Base-by-base conservation (phyloP, 2,888 invertebrate genomes). In the Platycheirus rosarum region DNA sequence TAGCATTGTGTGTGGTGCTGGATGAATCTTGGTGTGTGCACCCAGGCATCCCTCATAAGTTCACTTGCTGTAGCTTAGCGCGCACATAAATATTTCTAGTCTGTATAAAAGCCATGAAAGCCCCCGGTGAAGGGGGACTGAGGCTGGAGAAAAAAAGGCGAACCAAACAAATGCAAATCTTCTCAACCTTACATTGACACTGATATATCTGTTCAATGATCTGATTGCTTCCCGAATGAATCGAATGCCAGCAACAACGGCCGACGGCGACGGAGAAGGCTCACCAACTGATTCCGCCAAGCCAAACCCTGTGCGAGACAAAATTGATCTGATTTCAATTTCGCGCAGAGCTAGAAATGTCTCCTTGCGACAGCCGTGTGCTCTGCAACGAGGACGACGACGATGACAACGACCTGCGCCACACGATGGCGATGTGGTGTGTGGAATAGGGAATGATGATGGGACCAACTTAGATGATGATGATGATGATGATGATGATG, bases 41-140 rank as follows among this genome's bases (percentile, higher is more conserved):
- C 86, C 85, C 78, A 55, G 60, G 53, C 77, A 82, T 82, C 80
- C 80, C 53, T 82, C 80, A 82, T 82, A 82, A 82, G 80, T 77
- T 82, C 80, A 77, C 77, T 82, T 77, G 80, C 76, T 71, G 4
- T 51, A 46, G 42, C 60, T 60, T 60, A 35, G 48, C 29, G 48
- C 48, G 57, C 42, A 55, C 32, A 57, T 55, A 51, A 55, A 55
- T 32, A 29, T 11, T 35, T 60, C 13, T 48, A 65, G 32, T 42
- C 26, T n/a, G n/a, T n/a, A n/a, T 6, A 84, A 85, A 79, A 85
- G 86, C 85, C 85, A 86, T 86, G 85, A 8, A 7, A 7, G 5
- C 29, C n/a, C n/a, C n/a, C n/a, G n/a, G n/a, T n/a, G 29, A 32
- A 23, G 29, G 62, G 23, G 32, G 48, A n/a, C 14, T n/a, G 37